phyloP scores from a whole-genome alignment of 2,797 vertebrate species.

The Silurus aristotelis region DNA sequence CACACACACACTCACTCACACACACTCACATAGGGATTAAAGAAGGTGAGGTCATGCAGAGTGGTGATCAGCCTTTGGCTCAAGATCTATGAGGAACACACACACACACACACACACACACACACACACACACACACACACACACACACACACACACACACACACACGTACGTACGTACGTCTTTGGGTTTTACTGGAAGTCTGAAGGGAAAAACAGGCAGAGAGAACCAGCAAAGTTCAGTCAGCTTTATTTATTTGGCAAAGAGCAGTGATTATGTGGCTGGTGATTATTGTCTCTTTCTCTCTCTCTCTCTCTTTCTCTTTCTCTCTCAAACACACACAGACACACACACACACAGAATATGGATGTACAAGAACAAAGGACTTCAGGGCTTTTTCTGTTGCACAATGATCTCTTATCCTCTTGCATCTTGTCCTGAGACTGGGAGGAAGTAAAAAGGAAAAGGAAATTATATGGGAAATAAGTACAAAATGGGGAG shows the following conservation, averaged over 20 bases:
- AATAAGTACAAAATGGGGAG: not conserved
- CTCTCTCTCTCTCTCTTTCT: constrained; percentile 11
- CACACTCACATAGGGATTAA: not conserved
- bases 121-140: not conserved
- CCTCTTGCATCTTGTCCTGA: constrained; percentile 6
- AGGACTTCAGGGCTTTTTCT: constrained; percentile 6
- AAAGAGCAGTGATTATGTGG: constrained; percentile 64
- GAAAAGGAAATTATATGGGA: constrained; percentile 8
- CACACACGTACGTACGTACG: constrained; percentile 20
- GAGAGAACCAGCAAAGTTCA: constrained; percentile 56
- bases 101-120: constrained; percentile 9
- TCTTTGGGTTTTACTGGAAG: constrained; percentile 59
- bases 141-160: not conserved
- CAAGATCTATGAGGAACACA: not conserved
- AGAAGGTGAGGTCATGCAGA: constrained; percentile 31
- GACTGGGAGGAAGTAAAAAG: constrained; percentile 19
- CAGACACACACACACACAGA: constrained; percentile 28
- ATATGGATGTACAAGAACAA: constrained; percentile 12
- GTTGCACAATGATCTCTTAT: not conserved
- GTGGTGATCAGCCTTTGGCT: constrained; percentile 29
- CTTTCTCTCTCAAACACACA: not conserved
- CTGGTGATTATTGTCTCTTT: constrained; percentile 46
- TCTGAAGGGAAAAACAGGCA: constrained; percentile 67
- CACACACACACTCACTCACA: not conserved
- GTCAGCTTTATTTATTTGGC: constrained; percentile 73